These are phyloP conservation scores for Nomada ruficornis DNA, from an alignment of 2,888 invertebrate genomes.

Conservation along the genomic window DNA sequence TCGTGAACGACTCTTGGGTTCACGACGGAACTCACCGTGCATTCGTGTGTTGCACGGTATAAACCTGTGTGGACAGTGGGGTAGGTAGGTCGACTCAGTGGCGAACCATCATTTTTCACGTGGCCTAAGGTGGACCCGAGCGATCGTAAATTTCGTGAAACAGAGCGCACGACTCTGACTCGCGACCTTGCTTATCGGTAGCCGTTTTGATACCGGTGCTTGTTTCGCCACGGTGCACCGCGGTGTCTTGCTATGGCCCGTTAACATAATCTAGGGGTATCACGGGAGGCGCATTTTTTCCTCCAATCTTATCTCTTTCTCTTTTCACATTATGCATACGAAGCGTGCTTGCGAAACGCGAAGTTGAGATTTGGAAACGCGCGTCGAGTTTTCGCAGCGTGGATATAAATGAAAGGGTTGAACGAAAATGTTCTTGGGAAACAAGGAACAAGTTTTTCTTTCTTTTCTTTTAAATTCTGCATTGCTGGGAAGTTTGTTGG, in stretches of 20 bases:
- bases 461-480: too few relatives aligned
- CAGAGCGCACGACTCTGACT: constrained; percentile 64
- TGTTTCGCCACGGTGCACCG: not conserved
- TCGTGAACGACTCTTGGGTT: constrained; percentile 34
- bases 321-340: too few relatives aligned
- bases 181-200: constrained; percentile 65
- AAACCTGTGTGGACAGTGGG: constrained; percentile 16
- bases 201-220: constrained; percentile 44
- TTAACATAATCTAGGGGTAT: not conserved
- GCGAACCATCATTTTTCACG: constrained; percentile 59
- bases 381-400: too few relatives aligned
- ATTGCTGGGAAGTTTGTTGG: not conserved
- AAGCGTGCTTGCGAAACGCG: too few relatives aligned
- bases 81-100: constrained; percentile 62
- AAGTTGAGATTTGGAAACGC: too few relatives aligned
- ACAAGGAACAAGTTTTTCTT: too few relatives aligned
- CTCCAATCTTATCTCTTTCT: too few relatives aligned
- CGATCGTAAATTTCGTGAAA: constrained; percentile 65
- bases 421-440: too few relatives aligned
- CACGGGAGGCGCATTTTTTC: too few relatives aligned
- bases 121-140: constrained; percentile 48
- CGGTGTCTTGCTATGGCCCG: too few relatives aligned
- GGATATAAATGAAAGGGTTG: too few relatives aligned
- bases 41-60: not conserved
- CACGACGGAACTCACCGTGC: constrained; percentile 43